Evolutionary conservation across 2,113 vertebrate species (phyloP), one percentile per base, ranked within the genome.

Genomic region (Lampris incognitus): DNA sequence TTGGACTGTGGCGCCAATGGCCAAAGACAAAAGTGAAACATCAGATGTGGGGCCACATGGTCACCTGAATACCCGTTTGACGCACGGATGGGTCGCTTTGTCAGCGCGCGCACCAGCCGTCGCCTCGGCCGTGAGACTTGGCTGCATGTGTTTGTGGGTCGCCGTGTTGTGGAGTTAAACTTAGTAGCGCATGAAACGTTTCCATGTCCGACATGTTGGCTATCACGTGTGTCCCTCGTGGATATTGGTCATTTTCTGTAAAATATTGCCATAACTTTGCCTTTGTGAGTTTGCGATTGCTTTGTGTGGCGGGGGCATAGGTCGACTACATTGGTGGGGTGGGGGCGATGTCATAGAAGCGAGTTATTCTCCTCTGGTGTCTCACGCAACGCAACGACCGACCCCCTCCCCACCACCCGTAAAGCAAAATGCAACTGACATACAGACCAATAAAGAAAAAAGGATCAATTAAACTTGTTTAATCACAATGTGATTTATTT

Each of bases 61-160:
- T 60, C 40, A 3, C 49, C 44, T 41, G 62, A 38, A 66, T 57
- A 65, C 60, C 51, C 71, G 61, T 67, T 39, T 67, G 51, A 76
- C 41, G 11, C 78, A 59, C 69, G 64, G 61, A 78, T 36, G 48
- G 59, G 69, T 74, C 51, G 4, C 51, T 60, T 39, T 60, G 37
- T n/a, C 54, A 3, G 24, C 37, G 39, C 51, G 13, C 38, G 41
- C 40, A 51, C 55, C 8, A 9, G 8, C 11, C 50, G 57, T 72
- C 11, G 62, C 54, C 58, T 58, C 73, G 65, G 0, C 46, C 57
- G 9, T 59, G 70, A 76, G 83, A 78, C 44, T 2, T 6, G 52
- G 70, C 75, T 80, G 76, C 82, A 87, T 87, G 74, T 80, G 51
- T 24, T 44, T 41, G 69, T 66, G 72, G 52, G 55, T 79, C 44